Conservation (phyloP, 2,113 vertebrate species). For the Rhinolophus sinicus region DNA sequence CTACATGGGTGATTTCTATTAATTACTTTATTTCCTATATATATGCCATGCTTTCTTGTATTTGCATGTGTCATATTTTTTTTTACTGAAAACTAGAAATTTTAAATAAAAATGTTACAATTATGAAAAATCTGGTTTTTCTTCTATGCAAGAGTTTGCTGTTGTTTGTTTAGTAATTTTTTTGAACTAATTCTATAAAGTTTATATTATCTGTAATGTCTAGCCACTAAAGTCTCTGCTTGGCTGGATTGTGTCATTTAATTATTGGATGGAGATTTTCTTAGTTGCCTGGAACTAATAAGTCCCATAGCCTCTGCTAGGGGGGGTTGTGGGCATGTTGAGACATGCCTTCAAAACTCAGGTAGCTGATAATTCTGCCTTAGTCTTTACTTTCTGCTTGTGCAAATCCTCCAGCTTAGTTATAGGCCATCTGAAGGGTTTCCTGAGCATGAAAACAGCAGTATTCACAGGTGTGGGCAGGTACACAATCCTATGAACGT, state of each 20-base stretch:
- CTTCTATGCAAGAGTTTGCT: fast-evolving
- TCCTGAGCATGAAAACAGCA: neutral
- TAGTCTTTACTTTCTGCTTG: neutral
- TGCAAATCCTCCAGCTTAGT: neutral
- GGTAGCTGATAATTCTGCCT: neutral
- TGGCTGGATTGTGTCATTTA: neutral
- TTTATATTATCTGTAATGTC: neutral
- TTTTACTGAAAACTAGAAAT: neutral
- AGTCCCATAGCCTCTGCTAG: neutral
- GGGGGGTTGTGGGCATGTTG: neutral
- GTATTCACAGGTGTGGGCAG: neutral
- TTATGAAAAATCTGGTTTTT: neutral
- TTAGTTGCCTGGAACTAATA: neutral
- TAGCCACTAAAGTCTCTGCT: neutral
- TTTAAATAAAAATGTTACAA: neutral
- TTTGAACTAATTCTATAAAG: neutral
- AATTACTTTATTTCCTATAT: neutral
- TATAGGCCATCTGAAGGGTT: neutral
- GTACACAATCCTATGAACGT: neutral
- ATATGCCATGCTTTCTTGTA: neutral
- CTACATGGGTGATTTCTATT: neutral
- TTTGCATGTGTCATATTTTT: neutral
- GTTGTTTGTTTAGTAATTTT: neutral
- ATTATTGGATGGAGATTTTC: neutral
- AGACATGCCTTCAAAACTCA: neutral